phyloP scores from a whole-genome alignment of 2,888 invertebrate species.

The Drosophila mimetica region DNA sequence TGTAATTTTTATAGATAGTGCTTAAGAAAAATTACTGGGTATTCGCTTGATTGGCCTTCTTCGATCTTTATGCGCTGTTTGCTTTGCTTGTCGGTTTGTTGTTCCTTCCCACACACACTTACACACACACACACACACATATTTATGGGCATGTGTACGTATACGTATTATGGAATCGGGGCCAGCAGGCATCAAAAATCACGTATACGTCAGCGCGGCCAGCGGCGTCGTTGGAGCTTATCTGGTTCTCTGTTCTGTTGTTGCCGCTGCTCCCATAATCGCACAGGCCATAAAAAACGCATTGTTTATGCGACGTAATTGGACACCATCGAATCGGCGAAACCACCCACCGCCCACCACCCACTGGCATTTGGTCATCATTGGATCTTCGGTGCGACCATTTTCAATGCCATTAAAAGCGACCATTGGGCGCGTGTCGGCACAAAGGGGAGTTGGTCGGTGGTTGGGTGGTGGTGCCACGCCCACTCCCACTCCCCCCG shows the following conservation, averaged over 20 bases:
- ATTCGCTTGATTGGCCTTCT: constrained; percentile 7
- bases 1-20: neutral
- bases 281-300: constrained; percentile 75
- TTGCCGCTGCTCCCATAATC: constrained; percentile 62
- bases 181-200: constrained; percentile 59
- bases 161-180: constrained; percentile 42
- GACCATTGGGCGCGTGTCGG: constrained; percentile 63
- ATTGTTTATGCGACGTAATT: constrained; percentile 79
- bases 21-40: constrained; percentile 3
- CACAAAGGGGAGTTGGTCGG: constrained; percentile 46
- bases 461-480: constrained; percentile 3
- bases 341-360: constrained; percentile 6
- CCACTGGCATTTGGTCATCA: constrained; percentile 46
- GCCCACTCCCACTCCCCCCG: neutral
- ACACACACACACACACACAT: constrained; percentile 6
- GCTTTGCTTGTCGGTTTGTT: constrained; percentile 19
- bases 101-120: constrained; percentile 5
- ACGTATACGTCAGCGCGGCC: constrained; percentile 68
- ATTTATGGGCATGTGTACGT: constrained; percentile 11
- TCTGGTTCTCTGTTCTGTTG: constrained; percentile 56
- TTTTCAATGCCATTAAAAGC: constrained; percentile 77
- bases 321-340: constrained; percentile 60
- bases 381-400: constrained; percentile 54
- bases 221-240: constrained; percentile 62
- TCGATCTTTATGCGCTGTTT: neutral